These are phyloP conservation scores for Bembecia ichneumoniformis DNA, from an alignment of 2,888 invertebrate genomes.

Conservation along the genomic window DNA sequence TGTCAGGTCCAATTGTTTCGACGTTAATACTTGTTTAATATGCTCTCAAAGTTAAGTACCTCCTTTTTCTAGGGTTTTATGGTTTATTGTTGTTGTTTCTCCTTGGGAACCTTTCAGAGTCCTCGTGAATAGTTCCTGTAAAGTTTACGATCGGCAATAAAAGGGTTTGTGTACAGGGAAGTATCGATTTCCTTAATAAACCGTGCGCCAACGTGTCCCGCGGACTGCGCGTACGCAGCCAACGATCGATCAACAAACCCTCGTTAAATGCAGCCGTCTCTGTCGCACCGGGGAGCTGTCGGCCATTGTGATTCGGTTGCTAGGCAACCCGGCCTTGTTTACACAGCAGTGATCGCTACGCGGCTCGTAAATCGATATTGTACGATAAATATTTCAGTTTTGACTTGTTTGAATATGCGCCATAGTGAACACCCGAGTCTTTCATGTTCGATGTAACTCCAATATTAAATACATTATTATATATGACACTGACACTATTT, in stretches of 20 bases:
- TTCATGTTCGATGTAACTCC: too few relatives aligned
- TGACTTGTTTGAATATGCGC: too few relatives aligned
- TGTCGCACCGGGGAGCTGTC: constrained; percentile 6
- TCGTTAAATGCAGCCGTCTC: neutral
- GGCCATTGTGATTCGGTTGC: constrained; percentile 20
- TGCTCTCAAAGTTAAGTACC: too few relatives aligned
- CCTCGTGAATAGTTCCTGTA: neutral
- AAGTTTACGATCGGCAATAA: constrained; percentile 8
- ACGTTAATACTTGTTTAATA: too few relatives aligned
- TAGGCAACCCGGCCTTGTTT: constrained; percentile 25
- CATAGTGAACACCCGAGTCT: too few relatives aligned
- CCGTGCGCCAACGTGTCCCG: constrained; percentile 21
- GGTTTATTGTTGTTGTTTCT: neutral
- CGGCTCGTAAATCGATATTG: constrained; percentile 28
- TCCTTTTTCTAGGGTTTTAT: neutral
- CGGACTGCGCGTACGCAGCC: constrained; percentile 34
- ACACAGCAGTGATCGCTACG: constrained; percentile 15
- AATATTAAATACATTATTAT: too few relatives aligned
- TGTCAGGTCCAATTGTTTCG: too few relatives aligned
- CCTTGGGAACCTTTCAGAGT: constrained; percentile 2
- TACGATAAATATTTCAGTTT: constrained; percentile 13
- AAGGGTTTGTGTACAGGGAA: constrained; percentile 26
- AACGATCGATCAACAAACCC: constrained; percentile 47
- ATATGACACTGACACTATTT: too few relatives aligned
- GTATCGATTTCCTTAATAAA: constrained; percentile 50